Evolutionary conservation across 2,888 invertebrate species (phyloP), one percentile per base, ranked within the genome.

Genomic region (Epirrita christyi): DNA sequence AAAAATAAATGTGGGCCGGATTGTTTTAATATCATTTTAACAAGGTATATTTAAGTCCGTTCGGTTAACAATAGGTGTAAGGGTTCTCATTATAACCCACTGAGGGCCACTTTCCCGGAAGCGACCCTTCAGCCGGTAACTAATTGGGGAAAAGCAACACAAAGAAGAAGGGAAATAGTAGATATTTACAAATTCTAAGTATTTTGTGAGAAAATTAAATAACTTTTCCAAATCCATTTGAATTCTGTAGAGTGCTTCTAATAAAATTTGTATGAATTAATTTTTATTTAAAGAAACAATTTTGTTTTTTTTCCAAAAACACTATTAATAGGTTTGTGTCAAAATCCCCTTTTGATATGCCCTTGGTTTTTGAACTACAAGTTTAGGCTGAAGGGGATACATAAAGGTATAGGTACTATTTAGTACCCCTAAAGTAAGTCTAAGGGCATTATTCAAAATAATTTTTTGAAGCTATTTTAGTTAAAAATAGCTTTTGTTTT

Each of bases 141-240:
- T 67, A 67, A 67, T 67, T 67, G 59, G 63, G 59, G 63, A 61
- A 63, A 63, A 57, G 53, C 56, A 58, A 53, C 61, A 63, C 61
- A 65, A 67, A 65, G 57, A 59, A 60, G 48, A 44, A 60, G 55
- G 59, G 48, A 56, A 59, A 63, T 65, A 51, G 55, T 55, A 40
- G 41, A 55, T 46, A 44, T 44, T 43, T 32, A 51, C 41, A 47
- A 36, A 46, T 41, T 55, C 37, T 37, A 38, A 38, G 42, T 59
- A 48, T 53, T 55, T 47, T 8, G 32, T 6, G n/a, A n/a, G n/a
- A n/a, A n/a, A n/a, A n/a, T n/a, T 29, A 29, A 1, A 6, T 7
- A 29, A 29, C 28, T 29, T 29, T 29, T 32, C 8, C 32, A 32
- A 32, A 32, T 32, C 32, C 8, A 32, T 32, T 32, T 32, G 32